phyloP scores from a whole-genome alignment of 2,797 vertebrate species.

The Carcharodon carcharias region DNA sequence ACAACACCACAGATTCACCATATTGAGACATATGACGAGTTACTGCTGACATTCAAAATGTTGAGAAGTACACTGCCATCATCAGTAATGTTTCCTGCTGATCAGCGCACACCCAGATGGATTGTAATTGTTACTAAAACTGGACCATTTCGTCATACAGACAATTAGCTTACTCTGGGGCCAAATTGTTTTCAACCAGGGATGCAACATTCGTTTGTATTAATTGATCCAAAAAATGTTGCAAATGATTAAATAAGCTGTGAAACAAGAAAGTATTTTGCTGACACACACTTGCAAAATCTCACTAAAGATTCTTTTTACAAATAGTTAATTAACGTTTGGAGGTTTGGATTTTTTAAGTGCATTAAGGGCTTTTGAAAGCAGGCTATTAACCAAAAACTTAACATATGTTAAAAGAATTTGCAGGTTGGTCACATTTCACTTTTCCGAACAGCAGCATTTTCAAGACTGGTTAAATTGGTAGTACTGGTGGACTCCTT shows the following conservation, averaged over 20 bases:
- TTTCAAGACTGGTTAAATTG: neutral
- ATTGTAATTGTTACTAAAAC: neutral
- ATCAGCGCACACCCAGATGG: neutral
- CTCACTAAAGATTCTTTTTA: neutral
- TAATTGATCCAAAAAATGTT: neutral
- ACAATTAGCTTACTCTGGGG: neutral
- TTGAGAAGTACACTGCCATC: neutral
- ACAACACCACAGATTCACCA: neutral
- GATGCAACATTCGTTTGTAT: neutral
- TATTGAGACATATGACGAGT: neutral
- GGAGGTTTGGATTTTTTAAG: neutral
- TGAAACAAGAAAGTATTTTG: neutral
- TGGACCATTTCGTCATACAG: neutral
- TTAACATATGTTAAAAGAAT: neutral
- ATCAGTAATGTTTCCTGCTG: neutral
- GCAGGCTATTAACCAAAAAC: neutral
- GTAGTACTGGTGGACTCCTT: no score
- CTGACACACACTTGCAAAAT: neutral
- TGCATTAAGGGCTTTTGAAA: neutral
- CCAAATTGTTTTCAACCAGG: neutral
- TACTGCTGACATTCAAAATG: constrained; percentile 21
- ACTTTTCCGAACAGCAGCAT: neutral
- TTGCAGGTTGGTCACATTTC: neutral
- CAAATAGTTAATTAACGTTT: neutral
- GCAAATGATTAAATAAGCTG: neutral